These are phyloP conservation scores for Acanthoscelides obtectus DNA, from an alignment of 2,888 invertebrate genomes.

Conservation along the genomic window DNA sequence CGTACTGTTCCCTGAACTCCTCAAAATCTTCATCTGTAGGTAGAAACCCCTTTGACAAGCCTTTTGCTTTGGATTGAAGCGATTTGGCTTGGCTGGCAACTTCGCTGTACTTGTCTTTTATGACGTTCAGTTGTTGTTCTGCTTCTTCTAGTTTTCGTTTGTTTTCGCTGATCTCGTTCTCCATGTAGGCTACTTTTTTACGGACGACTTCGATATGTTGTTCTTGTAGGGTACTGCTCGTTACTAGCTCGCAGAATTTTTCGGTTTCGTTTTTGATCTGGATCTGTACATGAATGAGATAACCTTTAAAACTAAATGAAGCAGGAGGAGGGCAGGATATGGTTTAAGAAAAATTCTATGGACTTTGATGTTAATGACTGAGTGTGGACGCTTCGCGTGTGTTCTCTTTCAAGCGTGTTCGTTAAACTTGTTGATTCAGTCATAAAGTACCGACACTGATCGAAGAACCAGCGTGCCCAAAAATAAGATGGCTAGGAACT, in stretches of 20 bases:
- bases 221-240: slow-evolving; percentile 21
- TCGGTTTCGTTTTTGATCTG: slow-evolving; percentile 25
- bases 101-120: slow-evolving; percentile 36
- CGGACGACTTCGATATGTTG: slow-evolving; percentile 28
- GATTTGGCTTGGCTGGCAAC: slow-evolving; percentile 48
- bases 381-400: no score
- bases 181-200: slow-evolving; percentile 32
- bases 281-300: slow-evolving; percentile 20
- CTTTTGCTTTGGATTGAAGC: slow-evolving; percentile 53
- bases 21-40: slow-evolving; percentile 55
- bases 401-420: no score
- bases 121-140: slow-evolving; percentile 36
- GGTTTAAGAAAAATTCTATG: no score
- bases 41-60: slow-evolving; percentile 52
- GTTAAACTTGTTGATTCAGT: no score
- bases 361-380: no score
- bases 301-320: not conserved
- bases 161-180: slow-evolving; percentile 39
- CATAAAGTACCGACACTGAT: no score
- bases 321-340: no score
- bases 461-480: no score
- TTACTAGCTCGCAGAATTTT: slow-evolving; percentile 17
- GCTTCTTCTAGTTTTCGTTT: slow-evolving; percentile 35
- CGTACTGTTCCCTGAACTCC: slow-evolving; percentile 52
- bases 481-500: no score